Evolutionary conservation across 2,888 invertebrate genomes (phyloP).

Genomic region (Clistopyga incitator): DNA sequence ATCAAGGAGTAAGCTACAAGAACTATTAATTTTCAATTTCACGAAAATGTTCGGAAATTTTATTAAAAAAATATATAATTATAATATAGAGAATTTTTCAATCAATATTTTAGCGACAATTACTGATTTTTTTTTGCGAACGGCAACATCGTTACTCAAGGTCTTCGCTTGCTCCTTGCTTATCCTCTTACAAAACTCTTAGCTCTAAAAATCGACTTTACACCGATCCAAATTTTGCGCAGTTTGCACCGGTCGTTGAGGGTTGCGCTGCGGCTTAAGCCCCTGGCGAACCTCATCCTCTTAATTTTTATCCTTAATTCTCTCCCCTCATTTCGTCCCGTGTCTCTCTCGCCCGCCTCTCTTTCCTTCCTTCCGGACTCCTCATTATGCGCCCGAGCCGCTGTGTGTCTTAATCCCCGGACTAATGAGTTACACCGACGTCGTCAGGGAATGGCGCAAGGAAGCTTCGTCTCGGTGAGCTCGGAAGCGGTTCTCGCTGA

Average conservation of each 20-base stretch:
- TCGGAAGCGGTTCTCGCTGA: constrained; percentile 45
- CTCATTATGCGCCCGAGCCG: constrained; percentile 73
- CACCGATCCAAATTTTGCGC: constrained; percentile 30
- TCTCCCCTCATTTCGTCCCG: constrained; percentile 45
- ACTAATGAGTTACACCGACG: constrained; percentile 76
- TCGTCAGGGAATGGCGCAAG: constrained; percentile 44
- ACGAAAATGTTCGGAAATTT: too few species aligned
- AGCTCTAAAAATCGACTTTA: constrained; percentile 26
- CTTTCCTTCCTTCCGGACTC: constrained; percentile 65
- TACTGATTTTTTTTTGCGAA: too few species aligned
- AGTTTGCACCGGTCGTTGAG: constrained; percentile 33
- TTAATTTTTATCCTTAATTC: constrained; percentile 52
- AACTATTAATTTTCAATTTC: too few species aligned
- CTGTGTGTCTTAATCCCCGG: constrained; percentile 74
- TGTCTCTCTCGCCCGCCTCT: constrained; percentile 32
- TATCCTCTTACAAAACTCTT: neutral
- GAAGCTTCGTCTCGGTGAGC: constrained; percentile 53
- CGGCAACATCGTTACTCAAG: neutral
- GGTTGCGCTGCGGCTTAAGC: constrained; percentile 4
- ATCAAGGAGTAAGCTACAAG: too few species aligned
- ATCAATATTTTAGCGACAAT: too few species aligned
- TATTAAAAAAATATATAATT: too few species aligned
- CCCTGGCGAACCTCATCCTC: constrained; percentile 39
- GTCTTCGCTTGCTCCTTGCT: neutral
- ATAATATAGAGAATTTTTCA: too few species aligned